phyloP scores from a whole-genome alignment of 2,113 vertebrate species.

The Pardalotus punctatus region DNA sequence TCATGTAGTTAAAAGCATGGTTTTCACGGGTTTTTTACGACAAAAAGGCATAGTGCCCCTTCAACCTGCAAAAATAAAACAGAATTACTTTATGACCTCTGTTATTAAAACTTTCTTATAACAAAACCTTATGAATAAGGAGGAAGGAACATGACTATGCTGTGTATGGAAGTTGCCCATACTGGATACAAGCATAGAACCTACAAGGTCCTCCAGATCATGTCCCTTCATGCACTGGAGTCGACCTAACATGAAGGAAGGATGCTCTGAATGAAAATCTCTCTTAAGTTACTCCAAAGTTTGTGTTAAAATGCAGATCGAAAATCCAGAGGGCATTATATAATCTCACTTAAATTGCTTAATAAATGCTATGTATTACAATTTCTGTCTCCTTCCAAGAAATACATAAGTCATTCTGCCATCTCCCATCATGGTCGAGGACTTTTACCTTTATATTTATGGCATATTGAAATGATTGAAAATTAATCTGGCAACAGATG shows the following conservation, averaged over 20 bases:
- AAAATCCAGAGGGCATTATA: not conserved
- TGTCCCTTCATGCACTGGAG: not conserved
- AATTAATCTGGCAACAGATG: not conserved
- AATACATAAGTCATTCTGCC: not conserved
- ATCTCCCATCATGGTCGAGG: not conserved
- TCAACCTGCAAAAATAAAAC: not conserved
- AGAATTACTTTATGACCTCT: not conserved
- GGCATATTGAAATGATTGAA: not conserved
- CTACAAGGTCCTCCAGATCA: fast-evolving
- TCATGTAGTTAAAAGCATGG: not conserved
- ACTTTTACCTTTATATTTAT: not conserved
- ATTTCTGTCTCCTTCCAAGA: not conserved
- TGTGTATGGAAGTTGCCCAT: not conserved
- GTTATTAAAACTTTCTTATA: not conserved
- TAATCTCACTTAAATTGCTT: not conserved
- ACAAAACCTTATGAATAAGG: not conserved
- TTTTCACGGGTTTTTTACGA: not conserved
- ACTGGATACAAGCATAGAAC: not conserved
- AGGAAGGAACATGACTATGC: not conserved
- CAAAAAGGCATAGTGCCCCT: not conserved
- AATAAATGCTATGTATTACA: not conserved
- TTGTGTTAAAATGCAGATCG: not conserved
- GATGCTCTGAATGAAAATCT: not conserved
- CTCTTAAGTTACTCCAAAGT: not conserved
- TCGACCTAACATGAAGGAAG: not conserved